These are phyloP conservation scores for Athene cunicularia DNA, from an alignment of 2,113 vertebrate species.

Conservation along the genomic window DNA sequence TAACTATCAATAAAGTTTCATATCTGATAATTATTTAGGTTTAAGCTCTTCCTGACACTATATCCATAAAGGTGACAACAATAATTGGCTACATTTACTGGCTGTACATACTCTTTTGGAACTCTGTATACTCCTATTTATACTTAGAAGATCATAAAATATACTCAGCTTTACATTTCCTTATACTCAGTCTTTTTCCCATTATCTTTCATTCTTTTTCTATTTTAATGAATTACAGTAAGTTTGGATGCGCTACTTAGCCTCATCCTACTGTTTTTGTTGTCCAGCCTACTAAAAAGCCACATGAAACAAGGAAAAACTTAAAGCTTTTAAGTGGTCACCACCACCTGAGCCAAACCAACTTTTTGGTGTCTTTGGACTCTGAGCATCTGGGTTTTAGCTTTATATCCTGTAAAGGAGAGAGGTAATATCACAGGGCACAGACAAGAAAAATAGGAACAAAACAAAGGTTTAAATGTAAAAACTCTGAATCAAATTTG, in stretches of 20 bases:
- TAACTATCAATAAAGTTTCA: neutral
- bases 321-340: constrained; percentile 63
- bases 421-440: constrained; percentile 10
- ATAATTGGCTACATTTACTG: neutral
- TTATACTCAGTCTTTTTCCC: neutral
- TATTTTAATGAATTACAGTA: neutral
- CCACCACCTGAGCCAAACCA: constrained; percentile 56
- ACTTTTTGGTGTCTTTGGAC: constrained; percentile 63
- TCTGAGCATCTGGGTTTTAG: constrained; percentile 53
- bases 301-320: constrained; percentile 68
- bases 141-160: neutral
- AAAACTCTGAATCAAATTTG: constrained; percentile 33
- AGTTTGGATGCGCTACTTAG: neutral
- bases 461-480: constrained; percentile 37
- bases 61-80: neutral
- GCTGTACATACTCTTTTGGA: neutral
- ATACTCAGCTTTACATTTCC: neutral
- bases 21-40: neutral
- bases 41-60: neutral
- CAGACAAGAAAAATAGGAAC: constrained; percentile 58
- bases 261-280: constrained; percentile 42
- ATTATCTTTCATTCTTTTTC: neutral
- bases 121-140: neutral
- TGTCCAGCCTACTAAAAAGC: constrained; percentile 51
- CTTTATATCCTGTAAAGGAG: constrained; percentile 36